These are phyloP conservation scores for Heliconius cydno DNA, from an alignment of 2,888 invertebrate species.

Conservation along the genomic window DNA sequence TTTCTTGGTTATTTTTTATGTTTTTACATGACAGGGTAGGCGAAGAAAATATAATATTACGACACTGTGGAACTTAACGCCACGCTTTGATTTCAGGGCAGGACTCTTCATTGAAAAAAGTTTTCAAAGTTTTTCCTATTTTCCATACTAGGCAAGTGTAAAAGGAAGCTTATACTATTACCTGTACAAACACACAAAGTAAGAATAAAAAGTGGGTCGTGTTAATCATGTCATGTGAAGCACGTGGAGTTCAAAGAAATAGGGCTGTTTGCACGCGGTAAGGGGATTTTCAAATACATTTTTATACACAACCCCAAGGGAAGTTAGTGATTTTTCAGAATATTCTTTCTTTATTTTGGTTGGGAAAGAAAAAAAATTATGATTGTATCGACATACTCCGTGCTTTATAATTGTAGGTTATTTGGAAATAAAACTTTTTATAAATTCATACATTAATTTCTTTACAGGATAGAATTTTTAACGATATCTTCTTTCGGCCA, in stretches of 20 bases:
- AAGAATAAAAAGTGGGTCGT: slow-evolving; percentile 15
- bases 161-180: slow-evolving; percentile 8
- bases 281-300: slow-evolving; percentile 6
- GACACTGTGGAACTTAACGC: background rate
- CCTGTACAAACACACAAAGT: slow-evolving; percentile 9
- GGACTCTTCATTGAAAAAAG: too few relatives aligned
- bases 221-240: slow-evolving; percentile 17
- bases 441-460: too few relatives aligned
- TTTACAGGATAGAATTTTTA: too few relatives aligned
- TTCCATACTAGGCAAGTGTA: background rate
- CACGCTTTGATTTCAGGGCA: background rate
- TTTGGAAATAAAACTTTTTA: too few relatives aligned
- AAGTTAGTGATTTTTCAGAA: slow-evolving; percentile 3
- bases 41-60: background rate
- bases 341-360: background rate
- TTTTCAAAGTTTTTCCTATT: too few relatives aligned
- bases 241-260: slow-evolving; percentile 4
- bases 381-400: too few relatives aligned
- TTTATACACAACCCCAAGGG: background rate
- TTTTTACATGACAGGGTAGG: background rate
- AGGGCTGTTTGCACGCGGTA: background rate
- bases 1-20: background rate
- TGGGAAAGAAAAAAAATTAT: background rate
- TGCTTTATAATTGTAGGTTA: too few relatives aligned
- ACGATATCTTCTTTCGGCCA: too few relatives aligned